These are phyloP conservation scores for Acanthornis magna DNA, from an alignment of 2,797 vertebrate species.

Conservation along the genomic window DNA sequence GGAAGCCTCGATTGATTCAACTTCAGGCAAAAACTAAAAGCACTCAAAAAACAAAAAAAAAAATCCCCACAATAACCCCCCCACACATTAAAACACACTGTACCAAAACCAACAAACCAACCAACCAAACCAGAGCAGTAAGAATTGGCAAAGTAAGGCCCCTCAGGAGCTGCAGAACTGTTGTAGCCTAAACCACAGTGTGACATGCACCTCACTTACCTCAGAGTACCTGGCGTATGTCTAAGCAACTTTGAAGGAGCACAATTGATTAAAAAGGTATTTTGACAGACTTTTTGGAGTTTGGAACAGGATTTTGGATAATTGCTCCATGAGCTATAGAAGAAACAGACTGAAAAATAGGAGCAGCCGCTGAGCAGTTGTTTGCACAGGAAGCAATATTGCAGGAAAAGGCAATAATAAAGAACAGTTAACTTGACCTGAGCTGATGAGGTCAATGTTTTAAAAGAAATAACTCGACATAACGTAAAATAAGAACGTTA, in stretches of 20 bases:
- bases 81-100: background rate
- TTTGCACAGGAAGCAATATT: slow-evolving; percentile 57
- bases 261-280: slow-evolving; percentile 33
- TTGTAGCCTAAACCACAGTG: background rate
- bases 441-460: slow-evolving; percentile 36
- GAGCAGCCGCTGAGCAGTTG: slow-evolving; percentile 4
- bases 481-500: background rate
- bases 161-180: background rate
- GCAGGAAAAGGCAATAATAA: slow-evolving; percentile 46
- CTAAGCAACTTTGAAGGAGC: slow-evolving; percentile 6
- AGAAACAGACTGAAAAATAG: slow-evolving; percentile 40
- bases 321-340: slow-evolving; percentile 44
- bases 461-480: slow-evolving; percentile 5
- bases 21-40: background rate
- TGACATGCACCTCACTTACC: background rate
- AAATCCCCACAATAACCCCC: background rate
- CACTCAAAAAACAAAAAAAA: background rate
- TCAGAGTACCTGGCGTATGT: slow-evolving; percentile 31
- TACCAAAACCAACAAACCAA: background rate
- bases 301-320: slow-evolving; percentile 37
- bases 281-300: slow-evolving; percentile 4
- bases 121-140: background rate
- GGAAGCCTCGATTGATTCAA: background rate
- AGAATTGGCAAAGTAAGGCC: background rate
- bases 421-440: slow-evolving; percentile 47